Base-by-base conservation (phyloP, 2,113 vertebrate genomes). In the Triplophysa siluroides region DNA sequence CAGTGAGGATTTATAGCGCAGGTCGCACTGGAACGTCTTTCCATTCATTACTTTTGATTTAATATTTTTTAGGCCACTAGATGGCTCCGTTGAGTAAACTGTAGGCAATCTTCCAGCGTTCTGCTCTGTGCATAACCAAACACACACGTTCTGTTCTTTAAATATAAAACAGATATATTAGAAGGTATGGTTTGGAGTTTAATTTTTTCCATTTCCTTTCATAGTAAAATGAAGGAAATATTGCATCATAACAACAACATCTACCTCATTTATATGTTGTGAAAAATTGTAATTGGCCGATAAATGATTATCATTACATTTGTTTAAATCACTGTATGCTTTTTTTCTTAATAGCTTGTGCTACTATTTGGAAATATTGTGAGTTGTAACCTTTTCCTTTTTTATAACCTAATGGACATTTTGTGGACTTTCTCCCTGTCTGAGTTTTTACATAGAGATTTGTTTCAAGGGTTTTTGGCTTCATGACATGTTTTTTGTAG, bases 1-100 rank as follows among this genome's bases (percentile, higher is more conserved):
- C n/a, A 41, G 19, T 14, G 16, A 8, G 14, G 54, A 58, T 58
- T 58, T 58, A 52, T 52, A 21, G 54, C 54, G 2, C 54, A 58
- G 33, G 12, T 73, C 69, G 52, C 50, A 2, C 50, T 19, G 69
- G 69, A 72, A 61, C 19, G 71, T 74, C 16, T 75, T 26, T 47
- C 9, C 38, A 75, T 43, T 80, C 52, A 47, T 64, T 26, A 71
- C 19, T 76, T 62, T 64, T 66, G 26, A 79, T 43, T 77, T 54
- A 38, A 29, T 38, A 9, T 69, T 33, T 54, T 23, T 45, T 45
- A 0, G 1, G 50, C 62, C 85, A 56, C 65, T 81, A 84, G 85
- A 76, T 84, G 85, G 78, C 78, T 76, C 81, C 80, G 50, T 86
- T 83, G 83, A 86, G 83, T 65, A 82, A 82, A 66, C 11, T 23